Conservation (phyloP, 2,888 invertebrate species). For the Scaptomyza flava region DNA sequence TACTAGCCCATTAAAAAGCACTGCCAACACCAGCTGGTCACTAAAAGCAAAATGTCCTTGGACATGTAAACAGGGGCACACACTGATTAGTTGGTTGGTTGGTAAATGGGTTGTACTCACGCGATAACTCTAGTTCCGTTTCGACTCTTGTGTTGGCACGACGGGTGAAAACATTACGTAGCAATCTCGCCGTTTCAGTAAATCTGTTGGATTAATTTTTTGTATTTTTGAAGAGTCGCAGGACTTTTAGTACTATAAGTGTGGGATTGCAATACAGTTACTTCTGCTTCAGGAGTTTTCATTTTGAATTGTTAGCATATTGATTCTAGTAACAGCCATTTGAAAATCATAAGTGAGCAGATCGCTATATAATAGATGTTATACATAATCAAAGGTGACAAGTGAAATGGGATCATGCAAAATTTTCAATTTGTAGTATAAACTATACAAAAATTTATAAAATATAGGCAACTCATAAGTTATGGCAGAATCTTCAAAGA, state of each 20-base stretch:
- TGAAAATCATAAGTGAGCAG: slow-evolving; percentile 37
- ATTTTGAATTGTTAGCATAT: slow-evolving; percentile 77
- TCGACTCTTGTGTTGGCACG: slow-evolving; percentile 92
- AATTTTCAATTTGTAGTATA: slow-evolving; percentile 18
- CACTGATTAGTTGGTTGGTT: slow-evolving; percentile 36
- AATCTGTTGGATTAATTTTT: slow-evolving; percentile 87
- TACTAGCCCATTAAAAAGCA: slow-evolving; percentile 41
- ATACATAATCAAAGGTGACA: slow-evolving; percentile 17
- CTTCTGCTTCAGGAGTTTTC: slow-evolving; percentile 33
- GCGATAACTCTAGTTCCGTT: slow-evolving; percentile 95
- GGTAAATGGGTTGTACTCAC: slow-evolving; percentile 88
- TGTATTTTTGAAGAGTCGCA: slow-evolving; percentile 24
- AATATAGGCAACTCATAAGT: slow-evolving; percentile 19
- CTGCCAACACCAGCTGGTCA: slow-evolving; percentile 24
- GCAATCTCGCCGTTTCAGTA: slow-evolving; percentile 98
- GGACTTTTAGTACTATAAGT: slow-evolving; percentile 39
- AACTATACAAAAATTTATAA: slow-evolving; percentile 11
- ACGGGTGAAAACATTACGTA: slow-evolving; percentile 95
- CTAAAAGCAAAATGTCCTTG: slow-evolving; percentile 35
- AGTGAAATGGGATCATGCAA: slow-evolving; percentile 33
- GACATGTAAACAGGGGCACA: slow-evolving; percentile 2
- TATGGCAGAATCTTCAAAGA: slow-evolving; percentile 6
- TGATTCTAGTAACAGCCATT: slow-evolving; percentile 31
- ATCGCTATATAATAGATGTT: slow-evolving; percentile 11
- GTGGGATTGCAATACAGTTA: slow-evolving; percentile 23